Evolutionary conservation across 1,140 invertebrate species (phyloP).

Genomic region (Drosophila sulfurigaster): DNA sequence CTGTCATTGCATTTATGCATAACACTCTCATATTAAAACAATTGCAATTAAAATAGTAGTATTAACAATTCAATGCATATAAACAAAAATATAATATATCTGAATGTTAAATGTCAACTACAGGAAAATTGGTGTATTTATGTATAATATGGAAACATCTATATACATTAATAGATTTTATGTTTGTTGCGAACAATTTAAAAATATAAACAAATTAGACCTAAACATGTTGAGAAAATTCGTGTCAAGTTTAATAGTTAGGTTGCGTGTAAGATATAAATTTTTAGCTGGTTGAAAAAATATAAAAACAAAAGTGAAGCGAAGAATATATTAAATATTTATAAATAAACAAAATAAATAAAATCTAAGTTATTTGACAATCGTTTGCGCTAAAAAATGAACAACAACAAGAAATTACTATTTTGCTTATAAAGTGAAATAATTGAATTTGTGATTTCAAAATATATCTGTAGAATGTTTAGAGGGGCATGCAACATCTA

Average conservation of each 20-base stretch:
- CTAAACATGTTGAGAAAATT: not conserved
- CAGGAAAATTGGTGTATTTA: conserved; percentile 49
- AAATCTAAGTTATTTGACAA: conserved; percentile 53
- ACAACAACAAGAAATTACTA: conserved; percentile 22
- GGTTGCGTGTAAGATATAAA: conserved; percentile 27
- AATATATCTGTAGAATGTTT: not conserved
- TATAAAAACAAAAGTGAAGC: not conserved
- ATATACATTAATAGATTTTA: conserved; percentile 2
- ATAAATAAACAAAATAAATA: conserved; percentile 7
- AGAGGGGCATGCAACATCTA: conserved; percentile 23
- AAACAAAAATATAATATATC: conserved; percentile 44
- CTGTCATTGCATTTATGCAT: not conserved
- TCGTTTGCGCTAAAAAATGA: conserved; percentile 41
- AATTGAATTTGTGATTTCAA: conserved; percentile 48
- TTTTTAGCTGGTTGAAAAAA: conserved; percentile 16
- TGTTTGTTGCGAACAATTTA: conserved; percentile 2
- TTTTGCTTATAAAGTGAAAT: conserved; percentile 52
- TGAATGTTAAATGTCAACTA: conserved; percentile 58
- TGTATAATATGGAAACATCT: conserved; percentile 15
- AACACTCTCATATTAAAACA: conserved; percentile 10
- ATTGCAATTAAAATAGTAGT: conserved; percentile 3
- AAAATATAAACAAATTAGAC: not conserved
- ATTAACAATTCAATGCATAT: conserved; percentile 18
- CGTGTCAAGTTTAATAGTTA: conserved; percentile 16
- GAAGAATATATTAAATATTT: no score